Evolutionary conservation across 2,888 invertebrate genomes (phyloP).

Genomic region (Lepidocyrtinus sp.): DNA sequence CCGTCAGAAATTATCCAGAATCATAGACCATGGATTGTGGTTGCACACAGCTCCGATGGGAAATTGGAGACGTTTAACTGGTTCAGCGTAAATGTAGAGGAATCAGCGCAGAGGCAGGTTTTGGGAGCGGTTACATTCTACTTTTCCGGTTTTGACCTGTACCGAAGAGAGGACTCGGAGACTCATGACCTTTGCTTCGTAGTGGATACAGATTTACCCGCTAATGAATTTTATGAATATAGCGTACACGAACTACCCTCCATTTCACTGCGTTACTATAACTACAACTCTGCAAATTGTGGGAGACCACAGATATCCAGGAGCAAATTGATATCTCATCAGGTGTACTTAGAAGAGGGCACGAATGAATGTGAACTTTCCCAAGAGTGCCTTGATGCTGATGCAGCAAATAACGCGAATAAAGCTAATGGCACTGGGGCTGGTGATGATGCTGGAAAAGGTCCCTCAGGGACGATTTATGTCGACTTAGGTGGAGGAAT

Average conservation of each 20-base stretch:
- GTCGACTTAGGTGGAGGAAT: too few relatives aligned
- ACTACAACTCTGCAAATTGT: too few relatives aligned
- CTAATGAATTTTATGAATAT: conserved; percentile 32
- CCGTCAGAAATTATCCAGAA: conserved; percentile 10
- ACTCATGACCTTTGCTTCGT: conserved; percentile 31
- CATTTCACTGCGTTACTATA: conserved; percentile 14
- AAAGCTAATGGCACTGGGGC: neutral
- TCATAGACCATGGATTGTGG: conserved; percentile 37
- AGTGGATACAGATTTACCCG: neutral
- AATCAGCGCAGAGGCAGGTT: conserved; percentile 23
- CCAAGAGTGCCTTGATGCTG: neutral
- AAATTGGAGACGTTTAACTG: conserved; percentile 12
- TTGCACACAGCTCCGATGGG: conserved; percentile 4
- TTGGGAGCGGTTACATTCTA: conserved; percentile 34
- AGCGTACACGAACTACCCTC: neutral
- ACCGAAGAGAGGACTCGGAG: neutral
- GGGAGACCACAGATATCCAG: too few relatives aligned
- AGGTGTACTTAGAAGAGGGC: neutral
- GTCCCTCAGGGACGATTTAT: too few relatives aligned
- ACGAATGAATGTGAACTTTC: conserved; percentile 10
- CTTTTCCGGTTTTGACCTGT: conserved; percentile 31
- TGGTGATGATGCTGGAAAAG: neutral
- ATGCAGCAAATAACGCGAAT: neutral
- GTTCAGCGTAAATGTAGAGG: neutral
- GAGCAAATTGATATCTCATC: too few relatives aligned